These are phyloP conservation scores for Seira ritae DNA, from an alignment of 2,888 invertebrate species.

Conservation along the genomic window DNA sequence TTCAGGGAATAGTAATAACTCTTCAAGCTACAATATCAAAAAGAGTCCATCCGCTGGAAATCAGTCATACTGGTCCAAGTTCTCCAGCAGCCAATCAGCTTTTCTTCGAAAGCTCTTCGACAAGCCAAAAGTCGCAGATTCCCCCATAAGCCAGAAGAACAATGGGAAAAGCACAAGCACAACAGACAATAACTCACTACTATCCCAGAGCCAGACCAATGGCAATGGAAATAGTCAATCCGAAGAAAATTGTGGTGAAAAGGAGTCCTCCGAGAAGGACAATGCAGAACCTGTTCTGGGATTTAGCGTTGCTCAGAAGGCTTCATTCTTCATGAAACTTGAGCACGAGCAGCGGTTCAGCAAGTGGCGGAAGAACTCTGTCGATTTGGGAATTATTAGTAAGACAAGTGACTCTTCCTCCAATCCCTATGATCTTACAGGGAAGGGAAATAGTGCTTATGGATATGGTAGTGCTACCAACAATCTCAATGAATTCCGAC, in stretches of 20 bases:
- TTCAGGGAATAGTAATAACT: slow-evolving; percentile 9
- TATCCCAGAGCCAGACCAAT: neutral
- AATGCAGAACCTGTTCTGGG: slow-evolving; percentile 64
- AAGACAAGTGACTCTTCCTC: no score
- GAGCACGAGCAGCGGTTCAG: slow-evolving; percentile 73
- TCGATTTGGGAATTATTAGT: slow-evolving; percentile 43
- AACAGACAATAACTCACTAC: neutral
- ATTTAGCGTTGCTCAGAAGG: slow-evolving; percentile 72
- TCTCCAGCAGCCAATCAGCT: slow-evolving; percentile 68
- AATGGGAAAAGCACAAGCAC: neutral
- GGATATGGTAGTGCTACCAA: neutral
- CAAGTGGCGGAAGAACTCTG: slow-evolving; percentile 71
- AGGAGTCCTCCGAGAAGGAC: slow-evolving; percentile 35
- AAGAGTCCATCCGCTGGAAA: slow-evolving; percentile 72
- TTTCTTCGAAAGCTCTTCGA: slow-evolving; percentile 70
- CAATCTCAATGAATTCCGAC: slow-evolving; percentile 30
- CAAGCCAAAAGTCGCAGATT: slow-evolving; percentile 53
- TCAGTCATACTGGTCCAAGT: slow-evolving; percentile 70
- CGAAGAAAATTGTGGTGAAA: slow-evolving; percentile 28
- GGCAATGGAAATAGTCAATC: neutral
- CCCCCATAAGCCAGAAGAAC: slow-evolving; percentile 24
- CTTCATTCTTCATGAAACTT: slow-evolving; percentile 71
- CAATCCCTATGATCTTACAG: no score
- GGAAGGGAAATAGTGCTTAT: no score
- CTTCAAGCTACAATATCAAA: slow-evolving; percentile 62